Evolutionary conservation across 2,888 invertebrate species (phyloP).

Genomic region (Terebella lapidaria): DNA sequence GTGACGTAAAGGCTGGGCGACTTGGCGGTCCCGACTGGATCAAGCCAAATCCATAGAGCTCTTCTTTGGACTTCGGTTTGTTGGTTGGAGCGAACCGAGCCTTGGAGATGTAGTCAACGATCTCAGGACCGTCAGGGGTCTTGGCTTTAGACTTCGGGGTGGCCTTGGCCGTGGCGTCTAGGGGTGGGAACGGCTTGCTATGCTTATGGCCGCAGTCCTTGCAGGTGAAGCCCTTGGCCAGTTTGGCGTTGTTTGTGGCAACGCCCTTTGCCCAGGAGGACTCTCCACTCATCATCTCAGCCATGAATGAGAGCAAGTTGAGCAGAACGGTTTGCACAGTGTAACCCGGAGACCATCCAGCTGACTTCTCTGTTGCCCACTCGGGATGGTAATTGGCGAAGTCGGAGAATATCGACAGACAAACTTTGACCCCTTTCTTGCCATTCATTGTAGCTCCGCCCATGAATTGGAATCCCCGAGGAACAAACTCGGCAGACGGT

Average conservation of each 20-base stretch:
- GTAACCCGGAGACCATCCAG: slow-evolving; percentile 42
- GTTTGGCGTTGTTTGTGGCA: slow-evolving; percentile 26
- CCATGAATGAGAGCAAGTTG: slow-evolving; percentile 38
- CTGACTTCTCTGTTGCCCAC: slow-evolving; percentile 37
- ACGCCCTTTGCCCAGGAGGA: neutral
- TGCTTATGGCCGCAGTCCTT: slow-evolving; percentile 38
- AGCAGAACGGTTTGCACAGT: slow-evolving; percentile 40
- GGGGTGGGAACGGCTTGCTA: slow-evolving; percentile 34
- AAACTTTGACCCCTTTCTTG: slow-evolving; percentile 36
- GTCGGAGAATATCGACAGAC: slow-evolving; percentile 42
- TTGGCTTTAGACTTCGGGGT: slow-evolving; percentile 7
- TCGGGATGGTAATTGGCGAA: slow-evolving; percentile 39
- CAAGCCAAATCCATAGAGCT: slow-evolving; percentile 37
- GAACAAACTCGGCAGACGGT: slow-evolving; percentile 42
- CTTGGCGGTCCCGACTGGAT: slow-evolving; percentile 34
- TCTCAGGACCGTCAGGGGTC: slow-evolving; percentile 14
- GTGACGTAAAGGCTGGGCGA: slow-evolving; percentile 36
- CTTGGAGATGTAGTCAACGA: slow-evolving; percentile 40
- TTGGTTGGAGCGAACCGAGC: slow-evolving; percentile 25
- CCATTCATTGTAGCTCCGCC: slow-evolving; percentile 39
- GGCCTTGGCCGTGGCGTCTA: slow-evolving; percentile 11
- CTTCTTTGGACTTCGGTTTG: slow-evolving; percentile 29
- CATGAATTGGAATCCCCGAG: slow-evolving; percentile 34
- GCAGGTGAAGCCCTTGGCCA: slow-evolving; percentile 34
- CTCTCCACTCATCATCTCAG: slow-evolving; percentile 26